A percentile compares a stretch with the other conserved stretches of the same genome.
phyloP scores from a whole-genome alignment of 1,140 invertebrate genomes.

The Gryllus bimaculatus region DNA sequence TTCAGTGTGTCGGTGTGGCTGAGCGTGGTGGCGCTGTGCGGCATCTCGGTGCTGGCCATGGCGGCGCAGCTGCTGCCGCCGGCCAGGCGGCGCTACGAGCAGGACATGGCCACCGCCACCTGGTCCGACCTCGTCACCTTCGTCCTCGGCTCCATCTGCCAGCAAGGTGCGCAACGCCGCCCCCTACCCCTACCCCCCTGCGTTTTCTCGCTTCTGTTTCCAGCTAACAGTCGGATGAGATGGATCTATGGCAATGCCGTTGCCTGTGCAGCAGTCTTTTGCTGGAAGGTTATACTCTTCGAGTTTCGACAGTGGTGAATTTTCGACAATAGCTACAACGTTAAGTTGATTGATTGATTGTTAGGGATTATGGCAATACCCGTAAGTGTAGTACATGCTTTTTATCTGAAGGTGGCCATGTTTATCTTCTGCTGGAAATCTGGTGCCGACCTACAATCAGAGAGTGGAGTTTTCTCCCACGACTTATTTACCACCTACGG shows the following conservation, averaged over 20 bases:
- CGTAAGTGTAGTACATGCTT: background rate
- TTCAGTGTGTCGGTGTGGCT: constrained; percentile 12
- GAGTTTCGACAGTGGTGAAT: background rate
- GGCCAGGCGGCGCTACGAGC: background rate
- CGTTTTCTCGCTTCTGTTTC: background rate
- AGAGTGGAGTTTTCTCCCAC: too few relatives aligned
- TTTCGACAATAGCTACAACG: background rate
- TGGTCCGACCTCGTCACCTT: constrained; percentile 25
- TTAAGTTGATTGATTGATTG: too few relatives aligned
- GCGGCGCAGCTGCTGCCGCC: background rate
- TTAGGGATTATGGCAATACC: too few relatives aligned
- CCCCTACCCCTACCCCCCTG: background rate
- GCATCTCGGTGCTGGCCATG: background rate
- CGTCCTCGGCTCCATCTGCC: constrained; percentile 38
- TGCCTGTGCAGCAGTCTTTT: too few relatives aligned
- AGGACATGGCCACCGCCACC: background rate
- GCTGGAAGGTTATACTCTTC: too few relatives aligned
- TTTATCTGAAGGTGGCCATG: too few relatives aligned
- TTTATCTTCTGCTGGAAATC: too few relatives aligned
- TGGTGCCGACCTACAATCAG: too few relatives aligned
- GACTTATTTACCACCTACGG: too few relatives aligned
- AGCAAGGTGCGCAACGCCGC: constrained; percentile 42
- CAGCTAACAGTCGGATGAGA: too few relatives aligned
- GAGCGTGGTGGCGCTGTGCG: background rate
- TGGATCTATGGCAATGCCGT: too few relatives aligned